These are phyloP conservation scores for Euzophera pinguis DNA, from an alignment of 2,888 invertebrate genomes.

Conservation along the genomic window DNA sequence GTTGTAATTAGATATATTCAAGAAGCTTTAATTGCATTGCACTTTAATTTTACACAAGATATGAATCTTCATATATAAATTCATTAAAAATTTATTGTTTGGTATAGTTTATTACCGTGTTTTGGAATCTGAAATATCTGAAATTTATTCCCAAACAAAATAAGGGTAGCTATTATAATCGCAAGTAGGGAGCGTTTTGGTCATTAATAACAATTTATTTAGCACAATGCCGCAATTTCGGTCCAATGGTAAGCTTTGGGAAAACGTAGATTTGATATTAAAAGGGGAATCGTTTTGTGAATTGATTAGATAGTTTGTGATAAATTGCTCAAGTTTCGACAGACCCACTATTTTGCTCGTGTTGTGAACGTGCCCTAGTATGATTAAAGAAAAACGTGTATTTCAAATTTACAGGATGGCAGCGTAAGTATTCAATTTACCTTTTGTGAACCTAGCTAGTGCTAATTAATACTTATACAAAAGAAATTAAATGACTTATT, in stretches of 20 bases:
- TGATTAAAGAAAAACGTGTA: neutral
- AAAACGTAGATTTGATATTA: slow-evolving; percentile 72
- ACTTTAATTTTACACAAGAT: too few relatives aligned
- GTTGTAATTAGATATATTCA: too few relatives aligned
- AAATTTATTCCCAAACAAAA: slow-evolving; percentile 59
- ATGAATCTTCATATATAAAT: too few relatives aligned
- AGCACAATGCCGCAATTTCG: slow-evolving; percentile 71
- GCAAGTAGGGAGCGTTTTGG: slow-evolving; percentile 64
- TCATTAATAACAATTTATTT: slow-evolving; percentile 79
- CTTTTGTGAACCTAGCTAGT: neutral
- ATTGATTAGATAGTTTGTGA: slow-evolving; percentile 74
- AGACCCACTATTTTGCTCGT: slow-evolving; percentile 32
- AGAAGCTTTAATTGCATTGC: too few relatives aligned
- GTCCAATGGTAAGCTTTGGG: slow-evolving; percentile 65
- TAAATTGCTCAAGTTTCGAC: slow-evolving; percentile 56
- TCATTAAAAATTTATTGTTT: too few relatives aligned
- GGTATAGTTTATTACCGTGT: too few relatives aligned
- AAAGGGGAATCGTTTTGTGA: slow-evolving; percentile 63
- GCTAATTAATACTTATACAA: too few relatives aligned
- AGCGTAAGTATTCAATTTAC: too few relatives aligned
- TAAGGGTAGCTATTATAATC: slow-evolving; percentile 59
- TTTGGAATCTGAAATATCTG: slow-evolving; percentile 39
- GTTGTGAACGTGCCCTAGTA: slow-evolving; percentile 10
- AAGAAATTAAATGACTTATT: too few relatives aligned
- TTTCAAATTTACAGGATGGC: too few relatives aligned